Evolutionary conservation across 1,140 invertebrate genomes (phyloP).

Genomic region (Drosophila truncata): DNA sequence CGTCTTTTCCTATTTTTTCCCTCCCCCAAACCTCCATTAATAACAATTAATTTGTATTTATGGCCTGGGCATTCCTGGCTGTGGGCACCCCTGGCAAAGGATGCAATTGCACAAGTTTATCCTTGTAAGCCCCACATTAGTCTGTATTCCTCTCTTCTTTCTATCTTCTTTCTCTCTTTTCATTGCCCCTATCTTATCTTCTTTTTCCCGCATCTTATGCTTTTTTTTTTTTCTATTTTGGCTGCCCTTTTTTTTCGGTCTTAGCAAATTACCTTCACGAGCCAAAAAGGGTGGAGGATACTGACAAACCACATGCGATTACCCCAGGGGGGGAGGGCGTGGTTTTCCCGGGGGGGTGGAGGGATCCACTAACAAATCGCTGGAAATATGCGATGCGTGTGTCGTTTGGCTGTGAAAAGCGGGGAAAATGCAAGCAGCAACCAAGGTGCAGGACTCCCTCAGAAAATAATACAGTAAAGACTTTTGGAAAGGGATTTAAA

Average conservation of each 20-base stretch:
- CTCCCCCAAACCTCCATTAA: slow-evolving; percentile 31
- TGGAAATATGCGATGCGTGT: slow-evolving; percentile 74
- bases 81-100: slow-evolving; percentile 32
- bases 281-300: slow-evolving; percentile 8
- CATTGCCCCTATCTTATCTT: slow-evolving; percentile 1
- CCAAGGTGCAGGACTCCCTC: slow-evolving; percentile 44
- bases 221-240: slow-evolving; percentile 14
- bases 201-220: slow-evolving; percentile 12
- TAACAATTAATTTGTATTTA: slow-evolving; percentile 75
- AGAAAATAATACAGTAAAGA: slow-evolving; percentile 15
- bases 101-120: slow-evolving; percentile 80
- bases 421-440: slow-evolving; percentile 35
- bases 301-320: slow-evolving; percentile 78
- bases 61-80: slow-evolving; percentile 33
- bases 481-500: background rate
- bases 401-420: slow-evolving; percentile 42
- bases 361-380: slow-evolving; percentile 61
- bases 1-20: background rate
- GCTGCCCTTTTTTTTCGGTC: slow-evolving; percentile 49
- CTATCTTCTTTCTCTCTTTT: background rate
- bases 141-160: slow-evolving; percentile 27
- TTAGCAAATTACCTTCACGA: slow-evolving; percentile 75
- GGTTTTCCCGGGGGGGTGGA: slow-evolving; percentile 9
- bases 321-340: slow-evolving; percentile 23
- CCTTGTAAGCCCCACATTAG: slow-evolving; percentile 79